These are phyloP conservation scores for Malurus elegans DNA, from an alignment of 2,113 vertebrate genomes.

Conservation along the genomic window DNA sequence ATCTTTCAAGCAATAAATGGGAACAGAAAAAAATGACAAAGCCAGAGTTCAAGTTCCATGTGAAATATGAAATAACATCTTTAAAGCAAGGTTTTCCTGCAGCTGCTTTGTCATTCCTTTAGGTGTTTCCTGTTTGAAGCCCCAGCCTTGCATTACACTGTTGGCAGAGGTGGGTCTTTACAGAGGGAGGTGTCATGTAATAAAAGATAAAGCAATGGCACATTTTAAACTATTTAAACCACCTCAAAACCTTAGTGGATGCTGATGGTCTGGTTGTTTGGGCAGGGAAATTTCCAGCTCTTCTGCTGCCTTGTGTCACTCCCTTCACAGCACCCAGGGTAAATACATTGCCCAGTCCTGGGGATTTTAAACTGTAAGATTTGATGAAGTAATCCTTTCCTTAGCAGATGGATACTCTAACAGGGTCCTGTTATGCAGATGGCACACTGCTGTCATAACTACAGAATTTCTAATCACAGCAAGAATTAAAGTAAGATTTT, in stretches of 20 bases:
- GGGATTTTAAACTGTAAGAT: not conserved
- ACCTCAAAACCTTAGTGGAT: not conserved
- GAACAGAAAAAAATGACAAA: not conserved
- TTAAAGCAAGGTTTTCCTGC: not conserved
- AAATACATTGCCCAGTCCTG: fast-evolving
- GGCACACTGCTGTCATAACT: not conserved
- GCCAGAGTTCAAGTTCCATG: not conserved
- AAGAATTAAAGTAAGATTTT: not conserved
- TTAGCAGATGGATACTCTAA: not conserved
- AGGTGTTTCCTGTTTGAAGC: not conserved
- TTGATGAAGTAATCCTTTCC: not conserved
- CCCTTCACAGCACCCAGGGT: not conserved
- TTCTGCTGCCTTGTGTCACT: not conserved
- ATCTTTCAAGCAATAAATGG: not conserved
- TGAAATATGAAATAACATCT: not conserved
- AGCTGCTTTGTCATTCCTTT: not conserved
- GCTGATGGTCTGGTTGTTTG: not conserved
- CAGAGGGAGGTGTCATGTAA: not conserved
- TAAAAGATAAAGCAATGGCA: not conserved
- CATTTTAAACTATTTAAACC: not conserved
- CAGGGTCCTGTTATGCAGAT: not conserved
- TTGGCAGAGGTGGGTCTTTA: not conserved
- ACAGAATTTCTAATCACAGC: not conserved
- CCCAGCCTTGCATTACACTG: not conserved
- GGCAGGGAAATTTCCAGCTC: not conserved